phyloP scores from a whole-genome alignment of 2,888 invertebrate genomes.

The Amphiduros pacificus region DNA sequence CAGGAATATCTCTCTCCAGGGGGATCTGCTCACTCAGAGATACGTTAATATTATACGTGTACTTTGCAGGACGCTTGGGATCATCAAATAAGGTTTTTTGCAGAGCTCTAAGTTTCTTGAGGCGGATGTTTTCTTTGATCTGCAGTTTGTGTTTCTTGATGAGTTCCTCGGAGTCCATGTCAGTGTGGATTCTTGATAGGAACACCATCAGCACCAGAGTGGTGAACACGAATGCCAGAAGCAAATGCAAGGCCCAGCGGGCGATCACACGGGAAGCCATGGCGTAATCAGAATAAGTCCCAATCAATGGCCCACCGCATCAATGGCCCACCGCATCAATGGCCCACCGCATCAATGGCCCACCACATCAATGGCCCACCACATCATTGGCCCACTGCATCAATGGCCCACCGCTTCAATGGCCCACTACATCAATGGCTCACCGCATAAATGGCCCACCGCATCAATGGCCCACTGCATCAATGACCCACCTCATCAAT shows the following conservation, averaged over 20 bases:
- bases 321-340: no score
- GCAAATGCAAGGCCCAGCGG: conserved; percentile 16
- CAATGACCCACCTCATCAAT: no score
- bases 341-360: no score
- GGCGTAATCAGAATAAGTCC: no score
- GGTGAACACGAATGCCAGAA: conserved; percentile 18
- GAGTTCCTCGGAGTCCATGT: background rate
- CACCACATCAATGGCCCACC: no score
- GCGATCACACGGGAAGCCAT: background rate
- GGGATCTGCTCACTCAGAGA: conserved; percentile 30
- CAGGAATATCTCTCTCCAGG: conserved; percentile 30
- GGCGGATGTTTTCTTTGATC: conserved; percentile 10
- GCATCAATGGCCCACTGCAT: no score
- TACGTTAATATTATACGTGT: conserved; percentile 37
- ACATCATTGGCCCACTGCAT: no score
- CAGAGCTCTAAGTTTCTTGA: conserved; percentile 5
- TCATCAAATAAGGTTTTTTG: conserved; percentile 26
- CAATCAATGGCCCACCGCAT: no score
- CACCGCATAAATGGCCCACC: no score
- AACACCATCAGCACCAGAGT: conserved; percentile 24
- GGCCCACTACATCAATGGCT: no score
- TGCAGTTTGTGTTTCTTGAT: background rate
- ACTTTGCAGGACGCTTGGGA: conserved; percentile 31
- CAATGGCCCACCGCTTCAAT: no score
- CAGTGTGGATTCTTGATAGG: conserved; percentile 1